Evolutionary conservation across 2,888 invertebrate species (phyloP).

Genomic region (Drosophila koepferae): DNA sequence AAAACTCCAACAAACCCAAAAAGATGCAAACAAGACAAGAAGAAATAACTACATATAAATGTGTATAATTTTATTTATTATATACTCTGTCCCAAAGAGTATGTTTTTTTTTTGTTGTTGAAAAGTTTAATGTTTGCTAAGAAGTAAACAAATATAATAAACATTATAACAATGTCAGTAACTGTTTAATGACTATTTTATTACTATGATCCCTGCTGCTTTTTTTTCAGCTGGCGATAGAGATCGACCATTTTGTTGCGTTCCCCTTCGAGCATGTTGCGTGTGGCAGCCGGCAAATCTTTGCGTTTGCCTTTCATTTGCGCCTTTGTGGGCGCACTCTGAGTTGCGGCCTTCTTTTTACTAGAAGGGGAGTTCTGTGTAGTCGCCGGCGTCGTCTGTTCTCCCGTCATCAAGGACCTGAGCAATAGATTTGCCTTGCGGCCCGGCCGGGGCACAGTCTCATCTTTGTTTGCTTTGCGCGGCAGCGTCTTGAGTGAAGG

Average conservation of each 20-base stretch:
- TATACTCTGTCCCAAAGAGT: too few species aligned
- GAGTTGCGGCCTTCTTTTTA: conserved; percentile 5
- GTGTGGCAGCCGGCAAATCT: conserved; percentile 87
- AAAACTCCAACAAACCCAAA: conserved; percentile 19
- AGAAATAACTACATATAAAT: conserved; percentile 26
- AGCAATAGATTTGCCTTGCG: conserved; percentile 85
- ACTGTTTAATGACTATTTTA: neutral
- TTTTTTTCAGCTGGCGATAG: conserved; percentile 87
- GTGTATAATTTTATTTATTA: conserved; percentile 31
- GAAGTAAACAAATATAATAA: conserved; percentile 22
- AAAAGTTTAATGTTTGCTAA: conserved; percentile 38
- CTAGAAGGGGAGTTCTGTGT: neutral
- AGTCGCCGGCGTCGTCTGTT: neutral
- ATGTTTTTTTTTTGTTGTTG: conserved; percentile 5
- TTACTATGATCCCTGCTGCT: conserved; percentile 10
- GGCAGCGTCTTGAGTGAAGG: conserved; percentile 88
- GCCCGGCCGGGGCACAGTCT: conserved; percentile 85
- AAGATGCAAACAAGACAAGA: conserved; percentile 20
- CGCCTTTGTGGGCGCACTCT: conserved; percentile 52
- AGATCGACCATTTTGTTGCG: conserved; percentile 87
- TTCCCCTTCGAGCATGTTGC: conserved; percentile 87
- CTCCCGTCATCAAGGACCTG: conserved; percentile 85
- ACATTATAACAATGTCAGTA: conserved; percentile 44
- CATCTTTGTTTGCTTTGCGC: conserved; percentile 85
- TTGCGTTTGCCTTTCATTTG: conserved; percentile 88